Conservation (phyloP, 92 coral and sea anemone species). For the Pocillopora meandrina region DNA sequence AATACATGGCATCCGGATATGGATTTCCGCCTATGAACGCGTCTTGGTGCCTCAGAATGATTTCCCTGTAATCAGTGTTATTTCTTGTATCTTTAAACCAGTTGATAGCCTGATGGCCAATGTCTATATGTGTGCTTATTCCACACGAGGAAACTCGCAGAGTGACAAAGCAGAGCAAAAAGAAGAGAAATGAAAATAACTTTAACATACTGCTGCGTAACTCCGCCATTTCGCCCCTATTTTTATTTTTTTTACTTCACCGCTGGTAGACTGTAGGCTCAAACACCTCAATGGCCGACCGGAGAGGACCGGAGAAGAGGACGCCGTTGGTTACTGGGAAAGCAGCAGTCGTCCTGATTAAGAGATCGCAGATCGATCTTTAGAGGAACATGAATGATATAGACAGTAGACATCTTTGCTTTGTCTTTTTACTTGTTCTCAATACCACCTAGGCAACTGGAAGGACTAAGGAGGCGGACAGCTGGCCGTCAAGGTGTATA, state of each 20-base stretch:
- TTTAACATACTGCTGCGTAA: neutral
- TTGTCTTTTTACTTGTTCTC: too few species aligned
- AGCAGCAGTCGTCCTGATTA: too few species aligned
- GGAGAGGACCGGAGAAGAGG: neutral
- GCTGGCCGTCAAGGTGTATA: too few species aligned
- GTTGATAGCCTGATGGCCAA: constrained; percentile 86
- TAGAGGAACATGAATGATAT: too few species aligned
- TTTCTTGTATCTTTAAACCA: constrained; percentile 81
- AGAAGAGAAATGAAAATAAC: neutral
- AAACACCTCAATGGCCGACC: neutral
- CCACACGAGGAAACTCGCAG: constrained; percentile 62
- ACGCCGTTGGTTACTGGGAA: too few species aligned
- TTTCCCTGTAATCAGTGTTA: constrained; percentile 76
- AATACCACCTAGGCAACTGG: too few species aligned
- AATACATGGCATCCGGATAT: constrained; percentile 93
- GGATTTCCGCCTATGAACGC: constrained; percentile 93
- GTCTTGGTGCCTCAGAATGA: constrained; percentile 80
- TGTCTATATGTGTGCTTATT: constrained; percentile 91
- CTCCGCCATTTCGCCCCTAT: constrained; percentile 8
- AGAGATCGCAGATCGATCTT: too few species aligned
- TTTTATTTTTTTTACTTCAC: neutral
- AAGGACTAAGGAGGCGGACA: too few species aligned
- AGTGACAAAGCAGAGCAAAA: neutral
- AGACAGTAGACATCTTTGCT: too few species aligned
- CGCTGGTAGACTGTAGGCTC: constrained; percentile 26